Evolutionary conservation across 2,113 vertebrate genomes (phyloP).

Genomic region (Zosterops borbonicus): DNA sequence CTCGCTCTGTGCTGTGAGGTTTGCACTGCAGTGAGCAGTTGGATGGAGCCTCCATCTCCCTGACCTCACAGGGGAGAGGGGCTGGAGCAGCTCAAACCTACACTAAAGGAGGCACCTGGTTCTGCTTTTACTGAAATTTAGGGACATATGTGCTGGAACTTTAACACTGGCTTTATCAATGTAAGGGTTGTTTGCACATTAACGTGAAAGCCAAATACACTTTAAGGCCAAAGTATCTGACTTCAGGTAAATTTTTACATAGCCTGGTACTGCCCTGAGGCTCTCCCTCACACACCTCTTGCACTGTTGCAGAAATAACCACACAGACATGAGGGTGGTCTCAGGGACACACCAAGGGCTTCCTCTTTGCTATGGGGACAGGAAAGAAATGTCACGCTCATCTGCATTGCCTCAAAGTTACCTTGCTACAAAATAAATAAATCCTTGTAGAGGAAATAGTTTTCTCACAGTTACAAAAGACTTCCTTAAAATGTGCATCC

Average conservation of each 20-base stretch:
- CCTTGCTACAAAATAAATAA: not conserved
- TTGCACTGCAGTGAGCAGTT: not conserved
- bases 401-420: not conserved
- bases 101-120: not conserved
- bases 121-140: not conserved
- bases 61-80: fast-evolving
- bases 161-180: not conserved
- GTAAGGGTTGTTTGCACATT: not conserved
- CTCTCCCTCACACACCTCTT: not conserved
- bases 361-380: not conserved
- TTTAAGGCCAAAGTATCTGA: not conserved
- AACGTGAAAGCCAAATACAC: not conserved
- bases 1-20: fast-evolving
- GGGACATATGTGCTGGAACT: not conserved
- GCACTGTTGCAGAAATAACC: not conserved
- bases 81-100: not conserved
- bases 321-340: fast-evolving
- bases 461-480: not conserved
- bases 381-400: fast-evolving
- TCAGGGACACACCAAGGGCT: not conserved
- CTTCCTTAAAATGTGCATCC: not conserved
- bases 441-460: not conserved
- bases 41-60: not conserved
- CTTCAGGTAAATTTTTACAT: not conserved
- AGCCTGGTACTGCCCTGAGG: not conserved